Percentiles rank a stretch among this genome's conserved stretches.
phyloP scores from a whole-genome alignment of 2,113 vertebrate genomes.

The Sapajus apella region DNA sequence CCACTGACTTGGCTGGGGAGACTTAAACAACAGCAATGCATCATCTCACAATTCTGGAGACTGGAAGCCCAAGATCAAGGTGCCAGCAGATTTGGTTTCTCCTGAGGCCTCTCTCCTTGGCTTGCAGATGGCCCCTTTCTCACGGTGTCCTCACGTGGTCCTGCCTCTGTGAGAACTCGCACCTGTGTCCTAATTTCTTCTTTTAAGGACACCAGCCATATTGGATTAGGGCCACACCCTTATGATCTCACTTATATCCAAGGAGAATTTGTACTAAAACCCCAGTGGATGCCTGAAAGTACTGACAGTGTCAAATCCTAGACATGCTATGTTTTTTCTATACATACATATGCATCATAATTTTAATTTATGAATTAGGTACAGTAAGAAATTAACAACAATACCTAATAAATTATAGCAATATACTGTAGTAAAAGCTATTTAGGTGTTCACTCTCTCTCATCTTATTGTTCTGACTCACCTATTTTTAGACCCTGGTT shows the following conservation, averaged over 20 bases:
- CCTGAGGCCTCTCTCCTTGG: background rate
- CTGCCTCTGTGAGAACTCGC: background rate
- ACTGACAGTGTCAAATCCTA: background rate
- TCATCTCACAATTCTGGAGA: background rate
- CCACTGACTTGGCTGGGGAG: background rate
- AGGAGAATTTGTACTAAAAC: background rate
- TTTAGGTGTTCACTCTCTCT: background rate
- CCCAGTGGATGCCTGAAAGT: background rate
- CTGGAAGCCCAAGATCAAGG: background rate
- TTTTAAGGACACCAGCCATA: background rate
- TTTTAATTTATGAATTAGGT: background rate
- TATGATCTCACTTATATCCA: background rate
- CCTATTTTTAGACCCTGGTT: background rate
- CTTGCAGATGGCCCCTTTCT: background rate
- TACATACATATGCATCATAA: background rate
- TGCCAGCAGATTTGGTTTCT: background rate
- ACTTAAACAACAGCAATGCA: too few species aligned
- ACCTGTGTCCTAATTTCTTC: background rate
- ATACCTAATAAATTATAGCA: background rate
- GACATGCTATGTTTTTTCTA: background rate
- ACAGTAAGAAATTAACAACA: background rate
- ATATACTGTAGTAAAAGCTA: background rate
- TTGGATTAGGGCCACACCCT: background rate
- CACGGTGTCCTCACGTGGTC: background rate
- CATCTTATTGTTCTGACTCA: background rate